A percentile compares a stretch with the other conserved stretches of the same genome.
Conservation (phyloP, 2,888 invertebrate genomes). For the Polymixis lichenea region DNA sequence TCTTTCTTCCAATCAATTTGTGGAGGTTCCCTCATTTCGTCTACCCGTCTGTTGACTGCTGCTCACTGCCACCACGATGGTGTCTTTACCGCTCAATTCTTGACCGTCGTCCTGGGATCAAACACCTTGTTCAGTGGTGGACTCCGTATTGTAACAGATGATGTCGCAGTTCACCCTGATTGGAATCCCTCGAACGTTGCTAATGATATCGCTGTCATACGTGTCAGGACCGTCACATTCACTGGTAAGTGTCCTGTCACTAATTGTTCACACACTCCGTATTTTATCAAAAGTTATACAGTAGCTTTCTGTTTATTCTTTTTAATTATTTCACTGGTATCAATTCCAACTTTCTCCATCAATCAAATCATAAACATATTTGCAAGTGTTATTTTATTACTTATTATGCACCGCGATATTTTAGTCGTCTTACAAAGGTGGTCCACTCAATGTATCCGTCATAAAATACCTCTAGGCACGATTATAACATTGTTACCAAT, state of each 20-base stretch:
- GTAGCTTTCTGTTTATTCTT: background rate
- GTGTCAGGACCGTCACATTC: slow-evolving; percentile 21
- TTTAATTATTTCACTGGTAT: background rate
- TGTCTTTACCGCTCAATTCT: slow-evolving; percentile 52
- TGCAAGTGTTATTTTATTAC: no score
- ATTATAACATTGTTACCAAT: no score
- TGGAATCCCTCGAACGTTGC: slow-evolving; percentile 29
- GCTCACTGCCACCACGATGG: slow-evolving; percentile 72
- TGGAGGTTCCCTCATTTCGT: slow-evolving; percentile 61
- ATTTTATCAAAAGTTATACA: background rate
- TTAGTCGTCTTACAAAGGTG: no score
- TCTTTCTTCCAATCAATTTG: slow-evolving; percentile 47
- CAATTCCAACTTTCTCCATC: background rate
- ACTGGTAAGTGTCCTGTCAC: slow-evolving; percentile 28
- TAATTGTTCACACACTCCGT: no score
- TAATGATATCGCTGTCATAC: slow-evolving; percentile 51
- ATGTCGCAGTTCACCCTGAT: slow-evolving; percentile 45
- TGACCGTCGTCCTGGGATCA: slow-evolving; percentile 71
- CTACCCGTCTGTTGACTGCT: slow-evolving; percentile 68
- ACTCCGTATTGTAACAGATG: slow-evolving; percentile 37
- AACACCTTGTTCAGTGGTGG: slow-evolving; percentile 57
- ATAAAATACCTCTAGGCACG: no score
- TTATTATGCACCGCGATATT: no score
- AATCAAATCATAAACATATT: no score
- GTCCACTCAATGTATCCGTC: no score